A percentile compares a stretch with the other conserved stretches of the same genome.
Evolutionary conservation across 2,797 vertebrate genomes (phyloP).

Genomic region (Micropoecilia bifurca): DNA sequence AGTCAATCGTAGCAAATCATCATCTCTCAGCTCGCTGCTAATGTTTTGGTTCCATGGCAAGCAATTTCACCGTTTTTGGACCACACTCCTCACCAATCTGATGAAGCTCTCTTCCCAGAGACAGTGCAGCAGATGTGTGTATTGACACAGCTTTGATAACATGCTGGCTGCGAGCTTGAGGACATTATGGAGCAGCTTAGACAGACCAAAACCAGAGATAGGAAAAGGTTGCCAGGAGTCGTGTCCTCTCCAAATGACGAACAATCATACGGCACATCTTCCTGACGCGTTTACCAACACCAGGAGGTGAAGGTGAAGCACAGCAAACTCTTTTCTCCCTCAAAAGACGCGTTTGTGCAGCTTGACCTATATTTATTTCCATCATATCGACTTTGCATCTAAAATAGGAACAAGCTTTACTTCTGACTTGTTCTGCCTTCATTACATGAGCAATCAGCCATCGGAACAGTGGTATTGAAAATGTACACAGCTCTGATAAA

Average conservation of each 20-base stretch:
- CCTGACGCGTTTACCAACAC: neutral
- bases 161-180: neutral
- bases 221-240: slow-evolving; percentile 5
- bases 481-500: neutral
- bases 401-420: neutral
- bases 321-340: too few species aligned
- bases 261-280: neutral
- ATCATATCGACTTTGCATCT: neutral
- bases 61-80: slow-evolving; percentile 24
- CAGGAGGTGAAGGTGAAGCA: neutral
- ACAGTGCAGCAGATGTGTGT: slow-evolving; percentile 10
- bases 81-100: slow-evolving; percentile 18
- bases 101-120: slow-evolving; percentile 12
- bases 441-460: neutral
- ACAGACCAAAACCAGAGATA: slow-evolving; percentile 5
- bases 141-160: slow-evolving; percentile 15
- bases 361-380: neutral
- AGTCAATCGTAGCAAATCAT: slow-evolving; percentile 13
- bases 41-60: slow-evolving; percentile 18
- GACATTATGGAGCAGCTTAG: slow-evolving; percentile 3
- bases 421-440: neutral
- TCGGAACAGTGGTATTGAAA: neutral
- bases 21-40: slow-evolving; percentile 14
- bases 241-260: neutral
- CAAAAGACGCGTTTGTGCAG: neutral